Base-by-base conservation (phyloP, 2,797 vertebrate genomes). In the Molossus alvarezi region DNA sequence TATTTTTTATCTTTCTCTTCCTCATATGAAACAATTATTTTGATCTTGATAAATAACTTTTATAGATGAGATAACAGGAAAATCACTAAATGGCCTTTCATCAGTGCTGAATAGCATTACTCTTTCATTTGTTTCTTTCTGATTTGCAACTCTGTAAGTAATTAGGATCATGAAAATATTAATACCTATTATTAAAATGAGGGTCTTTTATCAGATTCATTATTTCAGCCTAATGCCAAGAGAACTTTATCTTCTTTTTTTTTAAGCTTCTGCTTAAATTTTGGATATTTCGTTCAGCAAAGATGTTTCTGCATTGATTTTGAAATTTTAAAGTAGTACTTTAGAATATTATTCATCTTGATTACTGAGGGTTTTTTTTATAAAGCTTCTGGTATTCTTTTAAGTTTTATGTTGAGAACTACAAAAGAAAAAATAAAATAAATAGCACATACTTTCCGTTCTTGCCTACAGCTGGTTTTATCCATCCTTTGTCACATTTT, bases 41-140 rank as follows among this genome's bases (percentile, higher is more conserved):
- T 94, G 77, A 94, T 90, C 29, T 76, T 79, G 87, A 88, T 48
- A 96, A 93, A 80, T 88, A 94, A 71, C 17, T 84, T 58, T 94
- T 95, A 79, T 83, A 90, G 64, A 92, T 25, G 65, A 82, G 11
- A 60, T 51, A 51, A 41, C 11, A 96, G n/a, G 33, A 88, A 95
- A 95, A 82, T 92, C 87, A 96, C 33, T 96, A 72, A 95, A 29
- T 93, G 41, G 51, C 33, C 37, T 84, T 60, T 84, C 85, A 72
- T 90, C 6, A 77, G 1, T 51, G 73, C 60, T 57, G 8, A 79
- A 71, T 95, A 73, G 92, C 77, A 81, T 92, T 83, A 60, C 55
- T 93, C 18, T 77, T 81, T 81, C 83, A 95, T 96, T 96, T 95
- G 60, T 97, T 80, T 96, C 53, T 95, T 91, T 97, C 89, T 84